Conservation (phyloP, 2,113 vertebrate genomes). For the Acrocephalus kingi region DNA sequence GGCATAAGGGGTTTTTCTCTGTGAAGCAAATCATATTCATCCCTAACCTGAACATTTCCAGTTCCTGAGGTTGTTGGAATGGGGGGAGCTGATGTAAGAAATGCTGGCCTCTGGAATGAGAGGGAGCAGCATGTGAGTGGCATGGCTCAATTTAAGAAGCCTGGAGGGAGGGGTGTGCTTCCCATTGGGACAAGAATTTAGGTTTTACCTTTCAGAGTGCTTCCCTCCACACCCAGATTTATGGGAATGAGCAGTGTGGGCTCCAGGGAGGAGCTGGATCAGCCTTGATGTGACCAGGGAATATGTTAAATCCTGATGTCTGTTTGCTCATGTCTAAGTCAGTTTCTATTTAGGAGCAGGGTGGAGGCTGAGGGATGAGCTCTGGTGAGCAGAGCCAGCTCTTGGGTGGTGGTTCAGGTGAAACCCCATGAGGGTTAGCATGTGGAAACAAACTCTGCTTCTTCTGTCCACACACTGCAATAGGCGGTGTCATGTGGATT, state of each 20-base stretch:
- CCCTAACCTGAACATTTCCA: background rate
- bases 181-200: fast-evolving
- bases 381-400: background rate
- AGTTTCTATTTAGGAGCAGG: background rate
- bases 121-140: fast-evolving
- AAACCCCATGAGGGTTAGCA: background rate
- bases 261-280: background rate
- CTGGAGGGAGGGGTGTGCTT: background rate
- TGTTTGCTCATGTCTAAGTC: background rate
- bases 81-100: background rate
- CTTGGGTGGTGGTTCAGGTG: background rate
- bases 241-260: background rate
- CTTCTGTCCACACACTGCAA: background rate
- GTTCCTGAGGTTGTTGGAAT: background rate
- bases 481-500: background rate
- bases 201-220: background rate
- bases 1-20: background rate
- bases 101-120: background rate
- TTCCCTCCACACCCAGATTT: background rate
- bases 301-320: background rate
- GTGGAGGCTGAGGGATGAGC: background rate
- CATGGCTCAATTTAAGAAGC: background rate
- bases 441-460: background rate
- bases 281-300: background rate
- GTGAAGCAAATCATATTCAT: background rate